phyloP scores from a whole-genome alignment of 2,113 vertebrate species.

The Sterna hirundo region DNA sequence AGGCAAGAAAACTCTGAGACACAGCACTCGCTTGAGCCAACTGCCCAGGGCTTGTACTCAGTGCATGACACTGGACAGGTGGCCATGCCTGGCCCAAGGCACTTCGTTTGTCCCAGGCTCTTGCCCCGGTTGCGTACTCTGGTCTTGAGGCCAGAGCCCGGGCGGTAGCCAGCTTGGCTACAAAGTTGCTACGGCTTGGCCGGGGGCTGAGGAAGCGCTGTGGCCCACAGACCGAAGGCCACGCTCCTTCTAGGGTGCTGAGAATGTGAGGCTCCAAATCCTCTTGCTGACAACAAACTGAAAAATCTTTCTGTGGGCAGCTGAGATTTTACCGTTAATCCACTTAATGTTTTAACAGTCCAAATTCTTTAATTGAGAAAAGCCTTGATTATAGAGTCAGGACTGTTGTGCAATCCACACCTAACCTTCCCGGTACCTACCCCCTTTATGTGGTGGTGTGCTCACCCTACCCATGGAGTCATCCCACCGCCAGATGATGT shows the following conservation, averaged over 20 bases:
- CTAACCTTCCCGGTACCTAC: not conserved
- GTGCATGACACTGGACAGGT: not conserved
- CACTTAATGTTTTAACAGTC: not conserved
- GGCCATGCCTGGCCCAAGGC: not conserved
- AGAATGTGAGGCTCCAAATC: not conserved
- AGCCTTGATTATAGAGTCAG: not conserved
- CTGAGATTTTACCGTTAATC: not conserved
- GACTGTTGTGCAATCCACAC: no score
- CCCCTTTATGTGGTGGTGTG: fast-evolving
- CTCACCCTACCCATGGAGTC: not conserved
- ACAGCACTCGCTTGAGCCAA: not conserved
- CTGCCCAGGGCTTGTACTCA: not conserved
- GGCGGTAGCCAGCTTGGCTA: not conserved
- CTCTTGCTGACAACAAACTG: not conserved
- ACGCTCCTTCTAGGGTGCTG: not conserved
- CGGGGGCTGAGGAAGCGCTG: not conserved
- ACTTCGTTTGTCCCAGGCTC: not conserved
- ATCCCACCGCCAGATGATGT: not conserved
- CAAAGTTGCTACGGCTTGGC: fast-evolving
- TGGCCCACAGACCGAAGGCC: not conserved
- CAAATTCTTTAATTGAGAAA: not conserved
- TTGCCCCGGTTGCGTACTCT: fast-evolving
- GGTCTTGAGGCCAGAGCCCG: not conserved
- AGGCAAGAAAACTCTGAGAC: not conserved
- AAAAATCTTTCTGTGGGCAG: not conserved